phyloP scores from a whole-genome alignment of 2,797 vertebrate species.

The Takifugu rubripes region DNA sequence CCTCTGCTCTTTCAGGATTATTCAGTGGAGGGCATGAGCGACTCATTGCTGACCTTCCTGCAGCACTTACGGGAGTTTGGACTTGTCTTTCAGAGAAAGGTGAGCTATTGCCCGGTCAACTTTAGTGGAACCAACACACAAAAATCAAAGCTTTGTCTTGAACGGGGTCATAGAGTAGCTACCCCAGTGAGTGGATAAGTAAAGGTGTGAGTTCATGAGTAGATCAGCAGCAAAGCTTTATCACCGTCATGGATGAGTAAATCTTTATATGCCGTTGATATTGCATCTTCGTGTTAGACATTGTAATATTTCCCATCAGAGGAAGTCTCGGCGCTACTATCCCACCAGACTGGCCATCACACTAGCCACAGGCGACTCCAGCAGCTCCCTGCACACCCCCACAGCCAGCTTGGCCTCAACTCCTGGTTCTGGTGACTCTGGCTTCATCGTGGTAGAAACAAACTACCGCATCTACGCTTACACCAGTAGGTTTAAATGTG shows the following conservation, averaged over 20 bases:
- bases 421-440: conserved; percentile 71
- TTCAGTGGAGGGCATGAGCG: conserved; percentile 93
- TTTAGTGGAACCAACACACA: no score
- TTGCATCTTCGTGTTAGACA: no score
- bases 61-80: conserved; percentile 93
- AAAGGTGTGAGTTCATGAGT: no score
- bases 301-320: conserved; percentile 59
- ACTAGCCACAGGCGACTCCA: conserved; percentile 84
- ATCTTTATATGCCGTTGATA: no score
- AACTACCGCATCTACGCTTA: conserved; percentile 92
- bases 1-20: conserved; percentile 78
- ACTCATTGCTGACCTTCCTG: conserved; percentile 87
- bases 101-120: conserved; percentile 27
- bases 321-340: conserved; percentile 90
- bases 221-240: no score
- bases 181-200: no score
- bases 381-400: conserved; percentile 35
- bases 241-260: no score
- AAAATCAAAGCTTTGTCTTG: no score
- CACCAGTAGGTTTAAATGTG: conserved; percentile 73
- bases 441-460: conserved; percentile 89
- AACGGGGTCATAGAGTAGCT: no score
- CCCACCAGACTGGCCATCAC: conserved; percentile 90
- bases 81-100: conserved; percentile 93
- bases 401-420: conserved; percentile 18